Evolutionary conservation across 2,888 invertebrate species (phyloP).

Genomic region (Melipona beecheii): DNA sequence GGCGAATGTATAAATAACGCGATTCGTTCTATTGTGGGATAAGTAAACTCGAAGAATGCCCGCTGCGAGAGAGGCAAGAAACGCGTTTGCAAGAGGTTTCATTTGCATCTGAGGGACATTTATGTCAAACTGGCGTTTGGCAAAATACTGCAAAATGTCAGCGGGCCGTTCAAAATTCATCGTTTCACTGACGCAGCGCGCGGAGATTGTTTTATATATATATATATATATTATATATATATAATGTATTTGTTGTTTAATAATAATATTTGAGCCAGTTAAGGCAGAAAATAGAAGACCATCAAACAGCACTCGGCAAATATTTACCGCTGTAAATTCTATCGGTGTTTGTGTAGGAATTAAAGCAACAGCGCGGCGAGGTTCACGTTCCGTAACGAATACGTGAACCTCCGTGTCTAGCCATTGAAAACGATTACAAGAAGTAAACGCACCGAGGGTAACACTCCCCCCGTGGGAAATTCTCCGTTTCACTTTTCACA

Average conservation of each 20-base stretch:
- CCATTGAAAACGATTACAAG: slow-evolving; percentile 1
- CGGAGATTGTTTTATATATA: too few relatives aligned
- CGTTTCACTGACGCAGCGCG: too few relatives aligned
- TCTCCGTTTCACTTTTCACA: not conserved
- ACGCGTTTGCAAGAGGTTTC: not conserved
- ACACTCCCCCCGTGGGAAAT: not conserved
- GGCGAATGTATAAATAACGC: slow-evolving; percentile 79
- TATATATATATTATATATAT: accelerated
- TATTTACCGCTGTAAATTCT: too few relatives aligned
- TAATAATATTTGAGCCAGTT: not conserved
- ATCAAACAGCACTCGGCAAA: too few relatives aligned
- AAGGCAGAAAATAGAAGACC: too few relatives aligned
- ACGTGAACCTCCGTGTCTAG: not conserved
- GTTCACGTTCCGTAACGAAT: not conserved
- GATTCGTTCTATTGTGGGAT: slow-evolving; percentile 76
- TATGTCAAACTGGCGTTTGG: not conserved
- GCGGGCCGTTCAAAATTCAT: too few relatives aligned
- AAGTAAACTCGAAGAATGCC: slow-evolving; percentile 65
- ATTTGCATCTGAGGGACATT: slow-evolving; percentile 2
- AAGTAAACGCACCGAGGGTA: not conserved
- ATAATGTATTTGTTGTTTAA: not conserved
- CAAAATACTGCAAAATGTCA: too few relatives aligned
- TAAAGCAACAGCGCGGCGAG: not conserved
- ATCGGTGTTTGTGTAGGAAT: slow-evolving; percentile 10
- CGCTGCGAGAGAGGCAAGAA: slow-evolving; percentile 23